Conservation (phyloP, 2,888 invertebrate genomes). For the Luffia ferchaultella region DNA sequence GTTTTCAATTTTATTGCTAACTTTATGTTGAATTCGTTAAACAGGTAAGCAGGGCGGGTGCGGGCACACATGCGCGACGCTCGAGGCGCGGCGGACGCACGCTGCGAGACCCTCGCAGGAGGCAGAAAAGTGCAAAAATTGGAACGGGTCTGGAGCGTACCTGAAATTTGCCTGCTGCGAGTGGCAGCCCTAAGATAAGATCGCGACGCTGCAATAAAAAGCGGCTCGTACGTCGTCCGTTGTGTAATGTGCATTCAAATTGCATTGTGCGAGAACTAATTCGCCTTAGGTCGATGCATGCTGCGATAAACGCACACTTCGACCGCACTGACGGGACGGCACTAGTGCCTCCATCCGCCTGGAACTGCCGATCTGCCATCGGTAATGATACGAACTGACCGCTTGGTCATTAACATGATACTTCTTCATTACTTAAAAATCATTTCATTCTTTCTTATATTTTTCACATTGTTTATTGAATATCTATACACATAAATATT, state of each 20-base stretch:
- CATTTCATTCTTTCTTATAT: too few relatives aligned
- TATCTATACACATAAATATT: too few relatives aligned
- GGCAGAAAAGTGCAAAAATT: neutral
- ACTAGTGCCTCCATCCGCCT: too few relatives aligned
- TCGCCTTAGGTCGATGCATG: constrained; percentile 64
- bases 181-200: constrained; percentile 65
- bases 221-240: constrained; percentile 61
- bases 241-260: constrained; percentile 68
- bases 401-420: too few relatives aligned
- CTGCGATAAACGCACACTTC: constrained; percentile 64
- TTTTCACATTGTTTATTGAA: too few relatives aligned
- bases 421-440: too few relatives aligned
- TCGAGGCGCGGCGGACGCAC: constrained; percentile 50
- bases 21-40: constrained; percentile 65
- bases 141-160: constrained; percentile 29
- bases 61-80: constrained; percentile 40
- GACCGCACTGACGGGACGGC: too few relatives aligned
- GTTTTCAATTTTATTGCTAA: constrained; percentile 66
- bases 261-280: constrained; percentile 68
- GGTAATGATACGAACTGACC: too few relatives aligned
- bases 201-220: constrained; percentile 67
- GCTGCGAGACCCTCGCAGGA: constrained; percentile 28
- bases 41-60: constrained; percentile 32
- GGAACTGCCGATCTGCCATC: too few relatives aligned
- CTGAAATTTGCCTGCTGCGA: constrained; percentile 65